Evolutionary conservation across 2,888 invertebrate genomes (phyloP).

Genomic region (Lithophane ornitopus): DNA sequence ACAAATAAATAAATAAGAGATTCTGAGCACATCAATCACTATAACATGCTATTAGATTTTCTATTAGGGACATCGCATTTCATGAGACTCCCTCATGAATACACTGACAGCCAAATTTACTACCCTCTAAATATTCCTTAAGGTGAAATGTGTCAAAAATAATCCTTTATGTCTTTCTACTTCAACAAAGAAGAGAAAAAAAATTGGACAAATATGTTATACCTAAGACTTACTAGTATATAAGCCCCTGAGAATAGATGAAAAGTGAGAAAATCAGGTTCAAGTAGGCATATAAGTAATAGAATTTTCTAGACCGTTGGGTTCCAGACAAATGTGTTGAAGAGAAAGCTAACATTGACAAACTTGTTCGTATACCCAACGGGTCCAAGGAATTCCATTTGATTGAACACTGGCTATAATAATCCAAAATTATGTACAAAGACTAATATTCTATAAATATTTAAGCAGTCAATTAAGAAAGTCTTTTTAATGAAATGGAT

Average conservation of each 20-base stretch:
- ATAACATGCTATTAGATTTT: conserved; percentile 26
- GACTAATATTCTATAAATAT: conserved; percentile 3
- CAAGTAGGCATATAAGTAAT: conserved; percentile 28
- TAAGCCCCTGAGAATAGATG: conserved; percentile 36
- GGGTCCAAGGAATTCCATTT: conserved; percentile 1
- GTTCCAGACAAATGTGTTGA: conserved; percentile 27
- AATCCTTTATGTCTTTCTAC: conserved; percentile 27
- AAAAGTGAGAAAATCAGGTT: conserved; percentile 34
- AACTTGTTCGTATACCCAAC: conserved; percentile 12
- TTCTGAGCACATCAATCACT: conserved; percentile 39
- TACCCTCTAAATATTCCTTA: conserved; percentile 43
- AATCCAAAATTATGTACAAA: neutral
- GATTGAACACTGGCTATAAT: neutral
- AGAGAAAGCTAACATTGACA: conserved; percentile 31
- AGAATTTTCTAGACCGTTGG: conserved; percentile 26
- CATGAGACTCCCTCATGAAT: conserved; percentile 44
- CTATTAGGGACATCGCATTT: conserved; percentile 32
- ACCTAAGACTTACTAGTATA: conserved; percentile 1
- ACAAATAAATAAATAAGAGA: conserved; percentile 44
- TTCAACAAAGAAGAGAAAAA: conserved; percentile 26
- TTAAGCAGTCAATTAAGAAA: conserved; percentile 20
- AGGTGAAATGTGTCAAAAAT: conserved; percentile 32
- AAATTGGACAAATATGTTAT: conserved; percentile 20
- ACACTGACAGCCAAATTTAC: conserved; percentile 46
- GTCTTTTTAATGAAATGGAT: neutral